Conservation (phyloP, 1,140 invertebrate species). For the Leguminivora glycinivorella region DNA sequence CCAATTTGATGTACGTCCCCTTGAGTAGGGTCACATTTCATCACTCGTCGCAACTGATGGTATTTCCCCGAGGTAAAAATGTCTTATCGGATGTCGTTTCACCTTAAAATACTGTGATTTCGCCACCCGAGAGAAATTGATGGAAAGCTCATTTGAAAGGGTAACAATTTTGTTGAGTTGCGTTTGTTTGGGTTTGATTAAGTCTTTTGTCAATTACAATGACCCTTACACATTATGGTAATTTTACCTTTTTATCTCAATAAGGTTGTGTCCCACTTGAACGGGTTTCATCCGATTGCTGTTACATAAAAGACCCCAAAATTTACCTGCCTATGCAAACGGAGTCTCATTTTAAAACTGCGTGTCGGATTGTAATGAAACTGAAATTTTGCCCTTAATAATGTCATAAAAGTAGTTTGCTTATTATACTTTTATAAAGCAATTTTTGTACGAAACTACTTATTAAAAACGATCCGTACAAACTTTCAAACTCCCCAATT, state of each 20-base stretch:
- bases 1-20: conserved; percentile 37
- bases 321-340: too few species aligned
- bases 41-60: conserved; percentile 32
- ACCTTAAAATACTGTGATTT: conserved; percentile 26
- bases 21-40: conserved; percentile 44
- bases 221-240: not conserved
- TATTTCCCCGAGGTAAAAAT: conserved; percentile 41
- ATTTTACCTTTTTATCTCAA: not conserved
- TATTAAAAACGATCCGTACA: too few species aligned
- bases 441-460: too few species aligned
- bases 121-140: not conserved
- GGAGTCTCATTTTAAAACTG: too few species aligned
- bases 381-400: too few species aligned
- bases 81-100: conserved; percentile 34
- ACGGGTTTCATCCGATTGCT: too few species aligned
- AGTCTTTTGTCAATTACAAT: not conserved
- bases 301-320: too few species aligned
- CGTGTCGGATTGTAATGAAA: too few species aligned
- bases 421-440: too few species aligned
- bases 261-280: not conserved
- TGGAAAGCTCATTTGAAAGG: conserved; percentile 21
- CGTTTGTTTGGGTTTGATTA: not conserved
- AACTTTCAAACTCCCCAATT: too few species aligned
- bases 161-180: conserved; percentile 7
- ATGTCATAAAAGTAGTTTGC: too few species aligned